phyloP scores from a whole-genome alignment of 2,113 vertebrate species.

The Macrotis lagotis region DNA sequence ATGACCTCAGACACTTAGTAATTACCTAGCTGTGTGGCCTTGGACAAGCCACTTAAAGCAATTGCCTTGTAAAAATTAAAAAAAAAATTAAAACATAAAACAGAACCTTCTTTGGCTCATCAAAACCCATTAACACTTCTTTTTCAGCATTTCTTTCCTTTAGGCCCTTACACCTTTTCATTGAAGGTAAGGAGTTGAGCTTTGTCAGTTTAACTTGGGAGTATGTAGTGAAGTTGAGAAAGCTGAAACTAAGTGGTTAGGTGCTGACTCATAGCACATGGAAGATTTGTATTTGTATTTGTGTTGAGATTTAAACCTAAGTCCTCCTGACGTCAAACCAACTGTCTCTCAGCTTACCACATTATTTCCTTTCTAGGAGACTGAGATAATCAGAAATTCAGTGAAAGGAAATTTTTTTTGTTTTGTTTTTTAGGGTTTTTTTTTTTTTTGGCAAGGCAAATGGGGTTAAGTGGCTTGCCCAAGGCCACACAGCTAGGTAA shows the following conservation, averaged over 20 bases:
- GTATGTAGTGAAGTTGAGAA: background rate
- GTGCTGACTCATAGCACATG: background rate
- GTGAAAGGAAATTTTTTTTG: too few relatives aligned
- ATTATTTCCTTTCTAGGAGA: background rate
- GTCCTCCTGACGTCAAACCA: background rate
- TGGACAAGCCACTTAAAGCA: too few relatives aligned
- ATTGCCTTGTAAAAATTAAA: too few relatives aligned
- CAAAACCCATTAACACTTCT: background rate
- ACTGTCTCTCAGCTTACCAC: background rate
- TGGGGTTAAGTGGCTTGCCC: too few relatives aligned
- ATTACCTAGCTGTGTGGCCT: too few relatives aligned
- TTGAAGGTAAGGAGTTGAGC: background rate
- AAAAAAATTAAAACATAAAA: background rate
- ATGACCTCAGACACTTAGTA: too few relatives aligned
- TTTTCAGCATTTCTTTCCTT: background rate
- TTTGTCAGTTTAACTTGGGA: background rate
- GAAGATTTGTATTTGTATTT: background rate
- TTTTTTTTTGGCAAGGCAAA: too few relatives aligned
- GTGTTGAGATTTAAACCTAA: background rate
- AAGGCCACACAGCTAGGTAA: too few relatives aligned
- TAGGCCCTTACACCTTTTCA: background rate
- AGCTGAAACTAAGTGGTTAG: background rate
- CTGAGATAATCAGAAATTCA: background rate
- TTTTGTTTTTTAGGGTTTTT: too few relatives aligned
- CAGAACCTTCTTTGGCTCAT: background rate